Percentiles rank a stretch among this genome's conserved stretches.
Conservation (phyloP, 2,113 vertebrate species). For the Peucedramus taeniatus region DNA sequence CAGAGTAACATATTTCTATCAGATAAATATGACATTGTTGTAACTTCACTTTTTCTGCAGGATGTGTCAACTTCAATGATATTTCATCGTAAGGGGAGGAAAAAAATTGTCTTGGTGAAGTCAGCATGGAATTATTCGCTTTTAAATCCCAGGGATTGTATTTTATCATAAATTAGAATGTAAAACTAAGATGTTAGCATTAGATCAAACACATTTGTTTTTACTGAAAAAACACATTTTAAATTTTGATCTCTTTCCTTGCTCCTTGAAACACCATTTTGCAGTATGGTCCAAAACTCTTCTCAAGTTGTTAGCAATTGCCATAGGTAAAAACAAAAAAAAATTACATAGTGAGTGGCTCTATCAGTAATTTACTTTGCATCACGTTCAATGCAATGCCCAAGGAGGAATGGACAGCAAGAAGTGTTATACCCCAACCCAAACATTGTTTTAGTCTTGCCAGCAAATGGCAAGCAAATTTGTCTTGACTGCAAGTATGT, state of each 20-base stretch:
- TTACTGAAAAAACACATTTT: neutral
- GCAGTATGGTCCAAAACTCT: neutral
- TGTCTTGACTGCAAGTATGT: slow-evolving; percentile 1
- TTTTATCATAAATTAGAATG: neutral
- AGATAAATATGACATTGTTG: neutral
- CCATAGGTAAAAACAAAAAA: neutral
- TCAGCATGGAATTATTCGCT: neutral
- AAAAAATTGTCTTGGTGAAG: neutral
- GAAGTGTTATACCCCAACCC: slow-evolving; percentile 3
- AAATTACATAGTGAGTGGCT: neutral
- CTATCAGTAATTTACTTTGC: slow-evolving; percentile 6
- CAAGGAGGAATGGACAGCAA: slow-evolving; percentile 7
- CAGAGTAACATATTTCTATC: neutral
- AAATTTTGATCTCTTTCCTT: neutral
- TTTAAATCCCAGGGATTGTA: neutral
- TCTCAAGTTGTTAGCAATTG: neutral
- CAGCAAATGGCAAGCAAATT: neutral
- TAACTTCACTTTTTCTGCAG: neutral
- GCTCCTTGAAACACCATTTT: neutral
- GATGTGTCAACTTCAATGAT: neutral
- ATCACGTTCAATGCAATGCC: neutral
- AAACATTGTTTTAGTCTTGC: neutral
- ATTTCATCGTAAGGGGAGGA: neutral
- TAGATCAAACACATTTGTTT: neutral
- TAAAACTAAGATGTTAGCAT: neutral